Conservation (phyloP, 1,140 invertebrate species). For the Drosophila elegans region DNA sequence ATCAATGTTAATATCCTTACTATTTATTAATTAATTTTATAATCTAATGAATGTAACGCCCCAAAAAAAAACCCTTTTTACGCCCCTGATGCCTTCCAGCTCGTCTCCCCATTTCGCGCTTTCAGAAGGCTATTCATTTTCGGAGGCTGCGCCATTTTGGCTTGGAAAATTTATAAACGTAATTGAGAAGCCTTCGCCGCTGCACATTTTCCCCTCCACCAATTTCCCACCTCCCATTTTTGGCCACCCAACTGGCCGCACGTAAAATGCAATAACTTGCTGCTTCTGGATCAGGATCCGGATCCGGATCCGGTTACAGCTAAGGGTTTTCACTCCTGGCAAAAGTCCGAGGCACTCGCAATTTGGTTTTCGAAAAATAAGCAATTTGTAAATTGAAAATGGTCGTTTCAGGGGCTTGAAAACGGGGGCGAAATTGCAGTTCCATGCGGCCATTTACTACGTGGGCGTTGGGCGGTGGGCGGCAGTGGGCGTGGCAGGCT, state of each 20-base stretch:
- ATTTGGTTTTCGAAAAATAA: conserved; percentile 82
- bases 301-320: conserved; percentile 46
- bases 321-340: conserved; percentile 29
- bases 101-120: background rate
- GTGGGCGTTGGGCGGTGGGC: conserved; percentile 39
- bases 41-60: too few species aligned
- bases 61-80: background rate
- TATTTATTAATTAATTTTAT: too few species aligned
- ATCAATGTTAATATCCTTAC: too few species aligned
- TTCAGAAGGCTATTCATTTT: conserved; percentile 61
- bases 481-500: conserved; percentile 20
- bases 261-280: conserved; percentile 83
- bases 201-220: conserved; percentile 1
- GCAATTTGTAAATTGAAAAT: conserved; percentile 84
- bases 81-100: background rate
- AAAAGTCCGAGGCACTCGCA: conserved; percentile 77
- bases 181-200: conserved; percentile 65
- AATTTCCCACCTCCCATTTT: background rate
- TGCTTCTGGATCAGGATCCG: conserved; percentile 40
- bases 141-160: conserved; percentile 67
- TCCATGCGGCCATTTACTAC: conserved; percentile 50
- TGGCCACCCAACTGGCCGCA: conserved; percentile 59
- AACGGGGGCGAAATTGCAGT: conserved; percentile 43
- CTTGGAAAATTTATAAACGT: conserved; percentile 79
- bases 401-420: conserved; percentile 40